phyloP scores from a whole-genome alignment of 2,888 invertebrate genomes.

The Chymomyza fuscimana region DNA sequence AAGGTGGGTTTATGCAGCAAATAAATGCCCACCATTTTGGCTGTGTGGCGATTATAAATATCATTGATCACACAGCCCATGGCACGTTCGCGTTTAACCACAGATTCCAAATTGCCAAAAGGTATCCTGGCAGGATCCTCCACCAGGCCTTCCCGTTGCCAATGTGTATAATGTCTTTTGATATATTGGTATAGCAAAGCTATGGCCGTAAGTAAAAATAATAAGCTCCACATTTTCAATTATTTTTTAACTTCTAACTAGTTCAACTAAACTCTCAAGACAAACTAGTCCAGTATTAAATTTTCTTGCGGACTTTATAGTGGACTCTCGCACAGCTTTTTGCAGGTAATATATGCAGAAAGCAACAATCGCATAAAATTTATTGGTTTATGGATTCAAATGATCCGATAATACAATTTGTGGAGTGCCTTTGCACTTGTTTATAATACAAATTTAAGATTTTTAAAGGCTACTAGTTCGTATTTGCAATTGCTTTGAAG shows the following conservation, averaged over 20 bases:
- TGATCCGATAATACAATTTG: not conserved
- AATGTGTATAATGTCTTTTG: slow-evolving; percentile 76
- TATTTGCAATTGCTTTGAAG: no score
- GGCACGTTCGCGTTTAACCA: slow-evolving; percentile 81
- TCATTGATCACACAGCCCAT: slow-evolving; percentile 83
- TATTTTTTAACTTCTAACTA: not conserved
- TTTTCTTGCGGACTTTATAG: not conserved
- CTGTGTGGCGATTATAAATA: slow-evolving; percentile 78
- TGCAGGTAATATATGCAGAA: no score
- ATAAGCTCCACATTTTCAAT: not conserved
- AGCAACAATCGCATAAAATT: not conserved
- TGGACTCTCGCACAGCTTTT: not conserved
- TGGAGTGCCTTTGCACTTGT: no score
- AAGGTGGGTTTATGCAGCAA: slow-evolving; percentile 80
- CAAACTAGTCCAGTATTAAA: not conserved
- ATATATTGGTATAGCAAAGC: not conserved
- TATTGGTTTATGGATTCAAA: not conserved
- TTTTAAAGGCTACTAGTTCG: no score
- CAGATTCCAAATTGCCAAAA: slow-evolving; percentile 83
- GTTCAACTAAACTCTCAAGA: not conserved
- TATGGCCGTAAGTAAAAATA: not conserved
- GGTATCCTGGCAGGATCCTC: slow-evolving; percentile 80
- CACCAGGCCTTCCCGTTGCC: slow-evolving; percentile 81
- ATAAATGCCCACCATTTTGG: slow-evolving; percentile 2
- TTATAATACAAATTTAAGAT: not conserved